These are phyloP conservation scores for Diploptera punctata DNA, from an alignment of 2,888 invertebrate genomes.

Conservation along the genomic window DNA sequence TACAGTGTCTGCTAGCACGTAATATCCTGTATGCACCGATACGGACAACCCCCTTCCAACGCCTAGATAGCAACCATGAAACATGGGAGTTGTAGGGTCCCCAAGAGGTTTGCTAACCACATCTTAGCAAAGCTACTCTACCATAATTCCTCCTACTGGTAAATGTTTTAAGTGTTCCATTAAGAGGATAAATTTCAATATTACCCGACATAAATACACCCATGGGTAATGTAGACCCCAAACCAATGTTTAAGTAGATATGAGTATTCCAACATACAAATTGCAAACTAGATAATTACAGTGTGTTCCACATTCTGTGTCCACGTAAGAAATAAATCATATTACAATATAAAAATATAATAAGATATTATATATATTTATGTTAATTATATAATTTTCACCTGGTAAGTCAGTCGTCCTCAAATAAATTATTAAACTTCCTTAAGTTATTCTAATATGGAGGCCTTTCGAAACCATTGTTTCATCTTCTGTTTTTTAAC, in stretches of 20 bases:
- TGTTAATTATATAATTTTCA: no score
- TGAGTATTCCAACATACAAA: background rate
- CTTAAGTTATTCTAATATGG: no score
- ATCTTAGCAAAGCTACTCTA: constrained; percentile 9
- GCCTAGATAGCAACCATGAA: constrained; percentile 10
- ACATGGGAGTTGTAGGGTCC: constrained; percentile 16
- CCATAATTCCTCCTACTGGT: constrained; percentile 22
- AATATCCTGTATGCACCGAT: constrained; percentile 15
- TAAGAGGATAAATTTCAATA: constrained; percentile 30
- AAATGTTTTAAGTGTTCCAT: constrained; percentile 29
- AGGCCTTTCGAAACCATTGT: no score
- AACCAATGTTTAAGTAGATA: background rate
- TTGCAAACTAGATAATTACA: no score
- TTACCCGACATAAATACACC: background rate
- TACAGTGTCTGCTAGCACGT: background rate
- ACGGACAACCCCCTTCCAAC: background rate
- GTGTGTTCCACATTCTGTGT: no score
- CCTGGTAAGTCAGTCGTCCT: no score
- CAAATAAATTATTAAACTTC: no score
- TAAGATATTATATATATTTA: no score
- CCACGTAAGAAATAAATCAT: no score
- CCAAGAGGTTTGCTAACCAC: constrained; percentile 6
- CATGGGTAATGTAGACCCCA: background rate
- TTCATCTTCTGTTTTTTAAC: no score
- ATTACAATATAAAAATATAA: no score